Conservation (phyloP, 1,140 invertebrate species). For the Achatina immaculata region DNA sequence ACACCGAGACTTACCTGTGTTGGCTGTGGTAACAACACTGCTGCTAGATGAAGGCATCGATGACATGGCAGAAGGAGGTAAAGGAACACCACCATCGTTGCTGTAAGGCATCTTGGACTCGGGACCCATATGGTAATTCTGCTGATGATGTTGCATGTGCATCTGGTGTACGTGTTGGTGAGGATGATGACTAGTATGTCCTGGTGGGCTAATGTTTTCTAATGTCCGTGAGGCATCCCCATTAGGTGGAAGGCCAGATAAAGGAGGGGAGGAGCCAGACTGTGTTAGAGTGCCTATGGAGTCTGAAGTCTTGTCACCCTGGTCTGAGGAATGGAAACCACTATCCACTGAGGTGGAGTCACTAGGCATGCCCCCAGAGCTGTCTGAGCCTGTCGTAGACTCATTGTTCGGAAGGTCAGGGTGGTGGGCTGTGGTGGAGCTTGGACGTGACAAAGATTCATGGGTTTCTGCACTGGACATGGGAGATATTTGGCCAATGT, state of each 20-base stretch:
- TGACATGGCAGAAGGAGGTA: conserved; percentile 37
- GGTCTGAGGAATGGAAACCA: conserved; percentile 46
- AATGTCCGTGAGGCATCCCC: conserved; percentile 37
- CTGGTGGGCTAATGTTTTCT: conserved; percentile 33
- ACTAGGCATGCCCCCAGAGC: conserved; percentile 43
- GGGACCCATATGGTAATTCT: conserved; percentile 34
- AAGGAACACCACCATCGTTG: conserved; percentile 33
- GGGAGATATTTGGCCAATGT: conserved; percentile 26
- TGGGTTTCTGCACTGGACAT: conserved; percentile 44
- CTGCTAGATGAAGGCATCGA: conserved; percentile 32
- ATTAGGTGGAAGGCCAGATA: not conserved
- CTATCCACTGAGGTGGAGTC: conserved; percentile 48
- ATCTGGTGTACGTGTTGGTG: conserved; percentile 31
- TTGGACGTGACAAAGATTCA: conserved; percentile 42
- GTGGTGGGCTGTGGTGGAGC: conserved; percentile 46
- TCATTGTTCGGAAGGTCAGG: conserved; percentile 36
- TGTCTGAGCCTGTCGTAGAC: conserved; percentile 39
- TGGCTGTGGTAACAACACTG: conserved; percentile 29
- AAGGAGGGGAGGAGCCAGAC: conserved; percentile 30
- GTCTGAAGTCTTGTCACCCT: conserved; percentile 44
- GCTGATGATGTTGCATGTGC: conserved; percentile 36
- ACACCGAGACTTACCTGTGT: not conserved
- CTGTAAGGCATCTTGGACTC: conserved; percentile 41
- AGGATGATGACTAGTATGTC: not conserved
- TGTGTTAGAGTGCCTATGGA: conserved; percentile 30